These are phyloP conservation scores for Mimas tiliae DNA, from an alignment of 2,888 invertebrate genomes.

Conservation along the genomic window DNA sequence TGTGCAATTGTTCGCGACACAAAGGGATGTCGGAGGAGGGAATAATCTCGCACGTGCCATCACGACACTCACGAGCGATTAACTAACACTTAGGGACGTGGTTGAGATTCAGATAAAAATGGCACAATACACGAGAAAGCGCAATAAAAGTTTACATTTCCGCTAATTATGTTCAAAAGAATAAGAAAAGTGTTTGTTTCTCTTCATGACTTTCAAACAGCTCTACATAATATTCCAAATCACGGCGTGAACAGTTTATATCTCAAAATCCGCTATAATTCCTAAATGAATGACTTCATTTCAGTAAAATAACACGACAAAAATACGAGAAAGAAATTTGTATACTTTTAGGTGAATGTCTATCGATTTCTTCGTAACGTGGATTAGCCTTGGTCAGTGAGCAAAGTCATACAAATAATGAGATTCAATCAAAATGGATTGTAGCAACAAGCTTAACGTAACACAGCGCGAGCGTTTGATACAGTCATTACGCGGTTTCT, in stretches of 20 bases:
- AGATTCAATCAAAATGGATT: constrained; percentile 22
- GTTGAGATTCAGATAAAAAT: constrained; percentile 10
- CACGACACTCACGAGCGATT: constrained; percentile 16
- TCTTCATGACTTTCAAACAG: background rate
- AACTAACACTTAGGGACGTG: constrained; percentile 19
- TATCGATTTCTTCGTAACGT: constrained; percentile 4
- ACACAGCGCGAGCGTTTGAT: constrained; percentile 23
- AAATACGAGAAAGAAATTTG: constrained; percentile 1
- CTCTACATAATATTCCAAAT: too few relatives aligned
- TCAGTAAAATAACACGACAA: background rate
- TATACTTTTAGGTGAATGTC: constrained; percentile 1
- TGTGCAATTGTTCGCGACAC: background rate
- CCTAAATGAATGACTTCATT: background rate
- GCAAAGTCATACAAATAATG: constrained; percentile 16
- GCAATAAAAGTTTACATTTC: constrained; percentile 8
- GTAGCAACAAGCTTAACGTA: background rate
- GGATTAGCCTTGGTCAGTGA: constrained; percentile 14
- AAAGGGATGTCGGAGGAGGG: background rate
- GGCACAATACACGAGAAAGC: constrained; percentile 5
- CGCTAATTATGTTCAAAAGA: constrained; percentile 10
- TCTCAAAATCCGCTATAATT: background rate
- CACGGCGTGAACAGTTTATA: too few relatives aligned
- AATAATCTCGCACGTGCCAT: constrained; percentile 27
- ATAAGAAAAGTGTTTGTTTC: background rate
- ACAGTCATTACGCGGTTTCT: constrained; percentile 20